phyloP scores from a whole-genome alignment of 2,113 vertebrate species.

The Euleptes europaea region DNA sequence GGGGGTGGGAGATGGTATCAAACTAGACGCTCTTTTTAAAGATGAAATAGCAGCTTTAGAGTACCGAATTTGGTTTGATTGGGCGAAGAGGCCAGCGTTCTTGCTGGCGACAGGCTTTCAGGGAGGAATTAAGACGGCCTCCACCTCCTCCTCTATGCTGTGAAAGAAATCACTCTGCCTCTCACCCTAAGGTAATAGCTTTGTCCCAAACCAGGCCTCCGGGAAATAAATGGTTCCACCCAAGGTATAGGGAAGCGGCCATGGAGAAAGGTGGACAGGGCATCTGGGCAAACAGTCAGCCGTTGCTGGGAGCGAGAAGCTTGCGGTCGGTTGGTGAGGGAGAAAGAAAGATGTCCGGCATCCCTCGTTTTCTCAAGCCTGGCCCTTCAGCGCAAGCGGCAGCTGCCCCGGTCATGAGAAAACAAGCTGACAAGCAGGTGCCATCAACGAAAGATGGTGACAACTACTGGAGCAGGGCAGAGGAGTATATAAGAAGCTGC shows the following conservation, averaged over 20 bases:
- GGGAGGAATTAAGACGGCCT: background rate
- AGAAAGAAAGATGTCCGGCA: background rate
- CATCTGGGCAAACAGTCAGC: background rate
- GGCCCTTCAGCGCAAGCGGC: background rate
- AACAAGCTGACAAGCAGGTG: background rate
- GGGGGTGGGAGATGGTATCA: background rate
- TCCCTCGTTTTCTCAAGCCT: background rate
- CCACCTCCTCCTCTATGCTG: background rate
- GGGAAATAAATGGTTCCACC: too few relatives aligned
- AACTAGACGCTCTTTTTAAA: too few relatives aligned
- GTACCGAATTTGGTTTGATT: too few relatives aligned
- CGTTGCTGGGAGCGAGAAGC: background rate
- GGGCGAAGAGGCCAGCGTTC: background rate
- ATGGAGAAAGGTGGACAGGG: too few relatives aligned
- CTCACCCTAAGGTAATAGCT: too few relatives aligned
- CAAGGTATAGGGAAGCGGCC: too few relatives aligned
- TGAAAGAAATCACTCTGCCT: background rate
- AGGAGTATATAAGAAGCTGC: background rate
- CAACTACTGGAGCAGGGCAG: background rate
- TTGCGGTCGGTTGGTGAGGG: too few relatives aligned
- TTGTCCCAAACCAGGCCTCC: too few relatives aligned
- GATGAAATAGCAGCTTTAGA: too few relatives aligned
- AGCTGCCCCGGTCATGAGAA: background rate
- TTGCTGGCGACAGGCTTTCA: background rate
- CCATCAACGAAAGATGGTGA: background rate